A percentile compares a stretch with the other conserved stretches of the same genome.
phyloP scores from a whole-genome alignment of 2,888 invertebrate species.

The Syrphus vitripennis region DNA sequence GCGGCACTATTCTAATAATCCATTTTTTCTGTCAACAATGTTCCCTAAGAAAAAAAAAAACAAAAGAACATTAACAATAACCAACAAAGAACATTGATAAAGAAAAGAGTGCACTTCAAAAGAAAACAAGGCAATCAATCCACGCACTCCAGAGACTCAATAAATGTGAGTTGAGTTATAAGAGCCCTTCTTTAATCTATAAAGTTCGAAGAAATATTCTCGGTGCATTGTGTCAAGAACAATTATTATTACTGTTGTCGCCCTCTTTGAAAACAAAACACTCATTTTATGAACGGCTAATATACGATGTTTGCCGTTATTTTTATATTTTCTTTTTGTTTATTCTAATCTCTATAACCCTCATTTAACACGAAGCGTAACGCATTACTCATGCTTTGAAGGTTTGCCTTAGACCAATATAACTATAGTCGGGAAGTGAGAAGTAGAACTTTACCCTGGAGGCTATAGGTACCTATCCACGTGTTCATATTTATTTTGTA shows the following conservation, averaged over 20 bases:
- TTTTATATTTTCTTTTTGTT: constrained; percentile 7
- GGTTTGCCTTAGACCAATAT: neutral
- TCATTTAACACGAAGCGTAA: constrained; percentile 60
- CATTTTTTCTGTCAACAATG: neutral
- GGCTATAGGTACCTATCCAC: constrained; percentile 17
- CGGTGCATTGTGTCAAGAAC: constrained; percentile 39
- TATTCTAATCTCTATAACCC: constrained; percentile 26
- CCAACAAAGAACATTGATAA: neutral
- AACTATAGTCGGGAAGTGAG: neutral
- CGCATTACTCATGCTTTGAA: constrained; percentile 55
- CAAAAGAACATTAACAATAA: neutral
- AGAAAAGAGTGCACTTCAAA: neutral
- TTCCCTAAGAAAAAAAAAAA: neutral
- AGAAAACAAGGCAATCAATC: neutral
- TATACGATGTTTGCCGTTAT: constrained; percentile 32
- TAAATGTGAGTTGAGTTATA: neutral
- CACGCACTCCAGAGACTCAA: neutral
- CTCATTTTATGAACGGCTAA: constrained; percentile 51
- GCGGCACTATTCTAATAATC: neutral
- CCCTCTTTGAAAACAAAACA: constrained; percentile 51
- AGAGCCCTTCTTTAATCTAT: neutral
- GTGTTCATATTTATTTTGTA: constrained; percentile 6
- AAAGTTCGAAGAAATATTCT: neutral
- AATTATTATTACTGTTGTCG: constrained; percentile 50
- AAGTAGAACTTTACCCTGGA: neutral